These are phyloP conservation scores for Macrophya alboannulata DNA, from an alignment of 2,888 invertebrate genomes.

Conservation along the genomic window DNA sequence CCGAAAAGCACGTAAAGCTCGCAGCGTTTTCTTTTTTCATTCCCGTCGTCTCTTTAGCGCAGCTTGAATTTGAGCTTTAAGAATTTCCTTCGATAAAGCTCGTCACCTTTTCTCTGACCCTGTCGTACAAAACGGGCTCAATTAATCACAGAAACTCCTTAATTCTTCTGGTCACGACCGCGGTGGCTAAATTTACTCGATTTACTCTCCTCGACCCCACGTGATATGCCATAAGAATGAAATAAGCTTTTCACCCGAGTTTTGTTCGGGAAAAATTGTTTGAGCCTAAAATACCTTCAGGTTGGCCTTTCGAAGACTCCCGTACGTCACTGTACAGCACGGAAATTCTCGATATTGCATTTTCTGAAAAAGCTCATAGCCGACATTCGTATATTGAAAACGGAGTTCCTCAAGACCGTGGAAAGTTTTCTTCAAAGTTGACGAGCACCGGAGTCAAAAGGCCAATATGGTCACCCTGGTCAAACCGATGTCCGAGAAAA, in stretches of 20 bases:
- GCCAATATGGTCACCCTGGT: constrained; percentile 25
- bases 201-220: constrained; percentile 9
- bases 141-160: constrained; percentile 3
- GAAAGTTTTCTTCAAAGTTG: constrained; percentile 15
- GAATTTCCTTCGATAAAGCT: background rate
- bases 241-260: background rate
- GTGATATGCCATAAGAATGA: background rate
- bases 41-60: background rate
- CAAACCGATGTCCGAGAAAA: constrained; percentile 17
- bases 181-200: constrained; percentile 1
- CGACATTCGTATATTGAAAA: constrained; percentile 10
- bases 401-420: background rate
- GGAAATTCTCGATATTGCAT: background rate
- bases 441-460: background rate
- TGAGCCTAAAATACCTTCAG: background rate
- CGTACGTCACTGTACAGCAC: background rate
- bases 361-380: background rate
- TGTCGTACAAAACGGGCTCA: background rate
- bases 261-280: background rate
- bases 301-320: background rate
- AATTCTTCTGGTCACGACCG: constrained; percentile 15
- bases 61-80: background rate
- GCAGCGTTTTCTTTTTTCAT: background rate
- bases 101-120: constrained; percentile 1
- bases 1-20: background rate